Conservation (phyloP, 2,797 vertebrate species). For the Smutsia gigantea region DNA sequence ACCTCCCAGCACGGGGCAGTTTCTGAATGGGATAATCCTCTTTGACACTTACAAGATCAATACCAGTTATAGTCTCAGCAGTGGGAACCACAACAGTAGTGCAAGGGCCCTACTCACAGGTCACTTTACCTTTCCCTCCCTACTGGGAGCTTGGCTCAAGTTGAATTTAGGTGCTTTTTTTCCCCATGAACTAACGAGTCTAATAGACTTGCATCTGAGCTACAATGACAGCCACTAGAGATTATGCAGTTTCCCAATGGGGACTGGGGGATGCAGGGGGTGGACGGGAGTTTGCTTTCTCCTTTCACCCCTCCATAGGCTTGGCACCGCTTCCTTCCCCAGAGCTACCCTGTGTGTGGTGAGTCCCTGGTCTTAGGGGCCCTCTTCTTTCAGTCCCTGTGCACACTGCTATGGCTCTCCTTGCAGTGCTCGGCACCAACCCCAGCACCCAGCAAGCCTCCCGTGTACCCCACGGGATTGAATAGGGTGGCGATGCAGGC, state of each 20-base stretch:
- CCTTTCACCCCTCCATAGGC: background rate
- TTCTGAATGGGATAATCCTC: background rate
- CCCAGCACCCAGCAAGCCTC: background rate
- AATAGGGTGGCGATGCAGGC: background rate
- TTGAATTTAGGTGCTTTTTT: background rate
- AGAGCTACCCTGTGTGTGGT: background rate
- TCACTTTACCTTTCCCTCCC: background rate
- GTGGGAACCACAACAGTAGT: background rate
- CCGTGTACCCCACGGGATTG: background rate
- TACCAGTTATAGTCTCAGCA: background rate
- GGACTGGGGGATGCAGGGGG: background rate
- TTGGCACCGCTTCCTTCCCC: background rate
- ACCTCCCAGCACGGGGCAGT: background rate
- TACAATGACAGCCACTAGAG: background rate
- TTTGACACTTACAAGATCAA: background rate
- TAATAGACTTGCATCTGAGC: background rate
- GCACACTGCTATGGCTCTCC: background rate
- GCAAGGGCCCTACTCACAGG: background rate
- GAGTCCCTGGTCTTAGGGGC: background rate
- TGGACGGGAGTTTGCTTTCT: background rate
- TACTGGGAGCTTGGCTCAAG: background rate
- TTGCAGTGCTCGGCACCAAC: background rate
- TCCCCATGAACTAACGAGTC: background rate
- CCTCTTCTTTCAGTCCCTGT: background rate
- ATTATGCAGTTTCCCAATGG: background rate